Percentiles rank a stretch among this genome's conserved stretches.
Conservation (phyloP, 1,140 invertebrate species). For the Magallana ariakensis region DNA sequence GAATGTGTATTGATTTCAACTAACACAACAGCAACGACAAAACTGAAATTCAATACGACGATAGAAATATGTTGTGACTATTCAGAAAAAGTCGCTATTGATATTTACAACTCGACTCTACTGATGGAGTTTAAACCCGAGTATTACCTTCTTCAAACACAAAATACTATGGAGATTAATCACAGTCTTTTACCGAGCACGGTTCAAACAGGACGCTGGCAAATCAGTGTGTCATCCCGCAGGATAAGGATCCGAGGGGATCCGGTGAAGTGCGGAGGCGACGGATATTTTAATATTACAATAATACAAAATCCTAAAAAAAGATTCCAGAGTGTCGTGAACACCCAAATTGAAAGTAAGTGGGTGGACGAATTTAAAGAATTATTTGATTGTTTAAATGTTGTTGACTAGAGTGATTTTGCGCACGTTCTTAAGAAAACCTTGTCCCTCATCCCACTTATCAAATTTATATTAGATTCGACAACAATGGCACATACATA, state of each 20-base stretch:
- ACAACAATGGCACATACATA: too few species aligned
- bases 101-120: not conserved
- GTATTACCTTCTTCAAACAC: not conserved
- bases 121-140: not conserved
- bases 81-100: not conserved
- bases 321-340: not conserved
- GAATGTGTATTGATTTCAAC: not conserved
- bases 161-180: not conserved
- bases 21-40: not conserved
- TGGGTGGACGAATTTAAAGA: not conserved
- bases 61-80: not conserved
- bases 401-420: not conserved
- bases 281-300: not conserved
- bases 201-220: not conserved
- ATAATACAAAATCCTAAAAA: not conserved
- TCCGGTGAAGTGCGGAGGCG: not conserved
- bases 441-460: too few species aligned
- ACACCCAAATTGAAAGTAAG: conserved; percentile 24
- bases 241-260: not conserved
- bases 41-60: not conserved
- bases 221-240: not conserved
- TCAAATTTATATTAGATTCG: too few species aligned
- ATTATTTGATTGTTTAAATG: not conserved
- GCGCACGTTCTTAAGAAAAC: not conserved
- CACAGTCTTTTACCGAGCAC: not conserved